Percentiles rank a stretch among this genome's conserved stretches.
These are phyloP conservation scores for Meteorus colon DNA, from an alignment of 2,888 invertebrate species.

Conservation along the genomic window DNA sequence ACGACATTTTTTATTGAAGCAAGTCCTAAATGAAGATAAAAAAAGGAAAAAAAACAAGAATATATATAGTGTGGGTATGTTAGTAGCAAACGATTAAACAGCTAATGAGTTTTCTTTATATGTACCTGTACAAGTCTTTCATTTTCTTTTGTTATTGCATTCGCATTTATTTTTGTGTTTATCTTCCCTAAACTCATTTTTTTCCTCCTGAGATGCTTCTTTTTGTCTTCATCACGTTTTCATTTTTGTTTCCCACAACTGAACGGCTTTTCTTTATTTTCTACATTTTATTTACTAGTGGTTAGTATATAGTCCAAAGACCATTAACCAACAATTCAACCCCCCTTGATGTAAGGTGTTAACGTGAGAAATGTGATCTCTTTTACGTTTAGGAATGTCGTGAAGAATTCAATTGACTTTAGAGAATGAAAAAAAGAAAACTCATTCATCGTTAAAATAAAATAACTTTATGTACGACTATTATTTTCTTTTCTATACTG, in stretches of 20 bases:
- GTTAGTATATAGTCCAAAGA: not conserved
- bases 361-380: not conserved
- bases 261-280: not conserved
- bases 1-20: not conserved
- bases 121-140: not conserved
- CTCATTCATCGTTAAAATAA: no score
- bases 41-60: constrained; percentile 26
- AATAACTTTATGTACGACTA: no score
- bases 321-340: not conserved
- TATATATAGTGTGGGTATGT: constrained; percentile 46
- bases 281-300: not conserved
- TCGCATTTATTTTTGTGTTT: not conserved
- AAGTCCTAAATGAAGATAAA: not conserved
- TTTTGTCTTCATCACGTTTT: not conserved
- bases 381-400: not conserved
- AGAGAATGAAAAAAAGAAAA: no score
- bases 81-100: constrained; percentile 55
- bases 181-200: no score
- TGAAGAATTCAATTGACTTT: no score
- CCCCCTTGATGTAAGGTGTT: not conserved
- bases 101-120: constrained; percentile 47
- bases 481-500: no score
- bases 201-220: not conserved
- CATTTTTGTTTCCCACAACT: not conserved
- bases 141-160: not conserved